Percentiles rank a stretch among this genome's conserved stretches.
phyloP scores from a whole-genome alignment of 2,888 invertebrate genomes.

The Seira sanloemensis region DNA sequence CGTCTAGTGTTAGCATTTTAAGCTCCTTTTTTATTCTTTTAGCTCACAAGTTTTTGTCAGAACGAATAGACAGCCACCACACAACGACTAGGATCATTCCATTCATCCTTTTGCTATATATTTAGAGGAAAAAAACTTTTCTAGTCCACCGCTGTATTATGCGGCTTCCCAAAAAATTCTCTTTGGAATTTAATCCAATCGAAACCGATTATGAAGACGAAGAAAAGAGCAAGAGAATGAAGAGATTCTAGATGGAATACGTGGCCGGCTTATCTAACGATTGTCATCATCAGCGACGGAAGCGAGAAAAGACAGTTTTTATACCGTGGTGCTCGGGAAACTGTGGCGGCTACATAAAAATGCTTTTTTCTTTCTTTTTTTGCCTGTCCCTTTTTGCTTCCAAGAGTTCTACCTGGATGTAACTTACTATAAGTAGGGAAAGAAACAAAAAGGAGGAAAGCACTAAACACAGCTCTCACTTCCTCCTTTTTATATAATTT shows the following conservation, averaged over 20 bases:
- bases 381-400: not conserved
- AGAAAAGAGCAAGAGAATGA: constrained; percentile 49
- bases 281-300: constrained; percentile 52
- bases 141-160: constrained; percentile 3
- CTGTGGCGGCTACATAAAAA: not conserved
- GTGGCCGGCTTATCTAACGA: constrained; percentile 64
- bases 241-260: constrained; percentile 64
- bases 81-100: not conserved
- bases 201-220: constrained; percentile 61
- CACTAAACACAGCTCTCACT: constrained; percentile 48
- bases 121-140: not conserved
- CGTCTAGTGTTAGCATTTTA: not conserved
- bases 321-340: not conserved
- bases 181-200: constrained; percentile 64
- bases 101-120: not conserved
- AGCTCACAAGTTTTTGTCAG: not conserved
- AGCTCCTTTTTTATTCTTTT: not conserved
- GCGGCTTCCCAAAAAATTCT: constrained; percentile 37
- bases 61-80: not conserved
- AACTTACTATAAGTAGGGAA: not conserved
- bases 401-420: not conserved
- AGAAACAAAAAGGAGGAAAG: constrained; percentile 15
- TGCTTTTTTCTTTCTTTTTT: not conserved
- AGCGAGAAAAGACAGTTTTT: constrained; percentile 19
- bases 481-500: constrained; percentile 48